These are phyloP conservation scores for Limnodromus scolopaceus DNA, from an alignment of 2,797 vertebrate genomes.

Conservation along the genomic window DNA sequence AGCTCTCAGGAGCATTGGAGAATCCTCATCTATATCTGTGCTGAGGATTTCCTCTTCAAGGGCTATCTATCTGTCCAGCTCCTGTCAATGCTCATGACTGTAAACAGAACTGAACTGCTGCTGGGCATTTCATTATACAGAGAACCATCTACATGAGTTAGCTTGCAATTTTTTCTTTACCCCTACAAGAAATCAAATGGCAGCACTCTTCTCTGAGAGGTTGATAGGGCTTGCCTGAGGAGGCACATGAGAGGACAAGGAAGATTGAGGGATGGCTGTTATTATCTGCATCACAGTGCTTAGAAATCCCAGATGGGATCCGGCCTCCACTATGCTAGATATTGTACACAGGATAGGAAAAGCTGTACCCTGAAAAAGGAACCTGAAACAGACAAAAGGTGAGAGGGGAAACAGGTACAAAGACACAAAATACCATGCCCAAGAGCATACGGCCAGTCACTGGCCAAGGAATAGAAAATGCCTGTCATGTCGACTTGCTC, in stretches of 20 bases:
- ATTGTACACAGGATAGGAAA: not conserved
- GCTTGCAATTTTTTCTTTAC: not conserved
- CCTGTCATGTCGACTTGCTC: not conserved
- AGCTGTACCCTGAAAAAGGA: not conserved
- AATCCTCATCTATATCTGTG: not conserved
- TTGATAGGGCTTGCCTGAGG: not conserved
- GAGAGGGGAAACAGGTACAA: not conserved
- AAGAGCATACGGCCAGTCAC: not conserved
- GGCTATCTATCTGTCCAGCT: not conserved
- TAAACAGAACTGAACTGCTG: not conserved
- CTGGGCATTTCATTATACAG: not conserved
- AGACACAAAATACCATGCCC: not conserved
- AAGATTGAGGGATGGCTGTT: not conserved
- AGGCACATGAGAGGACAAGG: not conserved
- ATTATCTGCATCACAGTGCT: not conserved
- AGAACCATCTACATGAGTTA: not conserved
- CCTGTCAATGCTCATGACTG: not conserved
- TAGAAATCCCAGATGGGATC: not conserved
- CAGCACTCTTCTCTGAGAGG: not conserved
- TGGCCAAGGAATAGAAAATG: too few relatives aligned
- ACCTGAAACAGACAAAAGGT: not conserved
- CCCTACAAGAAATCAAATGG: not conserved
- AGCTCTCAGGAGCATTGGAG: not conserved
- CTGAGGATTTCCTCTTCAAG: not conserved
- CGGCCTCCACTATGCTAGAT: not conserved